phyloP scores from a whole-genome alignment of 2,113 vertebrate genomes.

The Aegithalos caudatus region DNA sequence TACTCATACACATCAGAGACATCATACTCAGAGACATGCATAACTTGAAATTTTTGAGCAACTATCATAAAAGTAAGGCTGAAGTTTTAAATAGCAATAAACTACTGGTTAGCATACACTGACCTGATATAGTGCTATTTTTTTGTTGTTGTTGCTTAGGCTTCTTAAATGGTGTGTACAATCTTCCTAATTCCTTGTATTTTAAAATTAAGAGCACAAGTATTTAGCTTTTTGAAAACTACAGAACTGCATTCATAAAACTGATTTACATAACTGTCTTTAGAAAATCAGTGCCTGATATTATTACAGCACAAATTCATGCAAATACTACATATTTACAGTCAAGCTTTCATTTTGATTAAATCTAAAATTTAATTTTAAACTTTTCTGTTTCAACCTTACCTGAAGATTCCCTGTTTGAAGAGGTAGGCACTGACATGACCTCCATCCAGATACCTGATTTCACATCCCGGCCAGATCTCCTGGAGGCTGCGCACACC shows the following conservation, averaged over 20 bases:
- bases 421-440: constrained; percentile 97
- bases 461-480: constrained; percentile 97
- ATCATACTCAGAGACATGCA: too few relatives aligned
- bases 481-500: constrained; percentile 93
- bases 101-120: not conserved
- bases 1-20: not conserved
- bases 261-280: not conserved
- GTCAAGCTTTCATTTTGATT: not conserved
- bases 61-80: not conserved
- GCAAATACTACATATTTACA: not conserved
- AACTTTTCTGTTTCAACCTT: not conserved
- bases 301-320: not conserved
- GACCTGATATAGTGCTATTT: fast-evolving
- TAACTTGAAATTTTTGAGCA: not conserved
- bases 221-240: not conserved
- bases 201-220: not conserved
- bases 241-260: not conserved
- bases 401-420: constrained; percentile 97
- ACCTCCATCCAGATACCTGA: constrained; percentile 91
- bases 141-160: not conserved
- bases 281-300: not conserved
- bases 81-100: not conserved
- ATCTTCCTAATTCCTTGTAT: not conserved
- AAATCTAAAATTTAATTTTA: not conserved
- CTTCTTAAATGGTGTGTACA: not conserved